These are phyloP conservation scores for Drosophila leontia DNA, from an alignment of 1,140 invertebrate genomes.

Conservation along the genomic window DNA sequence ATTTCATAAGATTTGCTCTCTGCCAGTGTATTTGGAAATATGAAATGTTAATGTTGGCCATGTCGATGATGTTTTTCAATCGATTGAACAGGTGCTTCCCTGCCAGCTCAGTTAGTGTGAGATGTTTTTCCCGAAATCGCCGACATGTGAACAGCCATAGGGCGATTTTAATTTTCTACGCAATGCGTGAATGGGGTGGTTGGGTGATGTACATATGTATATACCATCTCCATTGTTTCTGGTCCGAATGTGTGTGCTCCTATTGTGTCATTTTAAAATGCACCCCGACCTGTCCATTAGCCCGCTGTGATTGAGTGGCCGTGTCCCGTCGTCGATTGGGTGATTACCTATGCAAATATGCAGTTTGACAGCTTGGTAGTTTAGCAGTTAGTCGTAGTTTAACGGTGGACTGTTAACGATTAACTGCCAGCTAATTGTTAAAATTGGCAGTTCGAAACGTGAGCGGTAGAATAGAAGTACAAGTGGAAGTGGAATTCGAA, in stretches of 20 bases:
- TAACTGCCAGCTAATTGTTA: slow-evolving; percentile 26
- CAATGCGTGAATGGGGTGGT: slow-evolving; percentile 6
- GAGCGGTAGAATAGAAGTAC: not conserved
- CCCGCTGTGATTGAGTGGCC: slow-evolving; percentile 9
- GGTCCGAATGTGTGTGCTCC: slow-evolving; percentile 2
- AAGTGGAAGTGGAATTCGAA: not conserved
- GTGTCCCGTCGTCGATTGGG: slow-evolving; percentile 17
- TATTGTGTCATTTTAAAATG: slow-evolving; percentile 28
- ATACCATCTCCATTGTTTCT: slow-evolving; percentile 1
- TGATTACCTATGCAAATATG: slow-evolving; percentile 45
- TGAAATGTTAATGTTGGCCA: slow-evolving; percentile 10
- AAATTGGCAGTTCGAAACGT: not conserved
- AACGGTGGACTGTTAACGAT: slow-evolving; percentile 23
- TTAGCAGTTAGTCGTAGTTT: slow-evolving; percentile 15
- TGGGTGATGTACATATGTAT: not conserved
- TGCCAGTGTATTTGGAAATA: slow-evolving; percentile 2
- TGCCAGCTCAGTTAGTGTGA: not conserved
- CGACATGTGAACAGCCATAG: slow-evolving; percentile 16
- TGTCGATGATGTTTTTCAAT: slow-evolving; percentile 24
- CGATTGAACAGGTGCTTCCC: slow-evolving; percentile 29
- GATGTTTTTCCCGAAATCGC: slow-evolving; percentile 17
- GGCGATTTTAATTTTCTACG: slow-evolving; percentile 8
- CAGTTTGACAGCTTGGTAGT: slow-evolving; percentile 21
- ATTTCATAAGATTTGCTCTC: not conserved
- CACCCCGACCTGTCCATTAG: not conserved